Base-by-base conservation (phyloP, 37 sponge, comb jelly and placozoan genomes). In the Eunapius fragilis region DNA sequence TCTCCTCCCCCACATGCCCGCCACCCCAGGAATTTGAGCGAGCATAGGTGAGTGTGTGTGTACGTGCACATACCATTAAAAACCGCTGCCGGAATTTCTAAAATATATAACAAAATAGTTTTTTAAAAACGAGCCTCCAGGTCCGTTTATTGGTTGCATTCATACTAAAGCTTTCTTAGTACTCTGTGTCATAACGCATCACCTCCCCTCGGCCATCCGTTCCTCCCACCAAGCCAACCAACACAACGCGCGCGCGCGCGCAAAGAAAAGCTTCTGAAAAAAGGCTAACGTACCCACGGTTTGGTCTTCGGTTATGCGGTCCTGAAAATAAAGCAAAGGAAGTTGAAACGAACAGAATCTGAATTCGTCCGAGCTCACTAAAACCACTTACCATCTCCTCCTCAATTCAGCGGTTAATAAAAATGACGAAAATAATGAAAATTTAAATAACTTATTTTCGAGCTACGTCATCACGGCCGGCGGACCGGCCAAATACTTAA, bases 241-340 rank as follows among this genome's bases (percentile, higher is more conserved):
- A 41, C 6, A 41, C 3, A 41, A 41, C 41, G 6, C n/a, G n/a
- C n/a, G n/a, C n/a, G n/a, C n/a, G 41, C 6, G 3, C 41, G 6
- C 3, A 41, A 41, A 41, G 6, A 41, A 41, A 41, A 41, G 6
- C 41, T 3, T 3, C 41, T 27, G 41, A 1, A 71, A 22, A 45
- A 35, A 37, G 5, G n/a, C 73, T 58, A 45, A 3, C 73, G 86
- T 67, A 91, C 92, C 92, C 19, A 80, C 84, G 28, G 25, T 35
- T 69, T 91, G 92, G 49, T 91, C 92, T 73, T 91, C 92, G 6
- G 84, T 83, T 6, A 91, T 72, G 27, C 80, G 82, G 49, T 91
- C 92, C 92, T 91, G 73, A 25, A 67, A 25, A 41, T 11, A 31
- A 68, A 70, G 7, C 12, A 81, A 72, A 9, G 25, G 12, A 41